These are phyloP conservation scores for Latrodectus elegans DNA, from an alignment of 2,888 invertebrate genomes.

Conservation along the genomic window DNA sequence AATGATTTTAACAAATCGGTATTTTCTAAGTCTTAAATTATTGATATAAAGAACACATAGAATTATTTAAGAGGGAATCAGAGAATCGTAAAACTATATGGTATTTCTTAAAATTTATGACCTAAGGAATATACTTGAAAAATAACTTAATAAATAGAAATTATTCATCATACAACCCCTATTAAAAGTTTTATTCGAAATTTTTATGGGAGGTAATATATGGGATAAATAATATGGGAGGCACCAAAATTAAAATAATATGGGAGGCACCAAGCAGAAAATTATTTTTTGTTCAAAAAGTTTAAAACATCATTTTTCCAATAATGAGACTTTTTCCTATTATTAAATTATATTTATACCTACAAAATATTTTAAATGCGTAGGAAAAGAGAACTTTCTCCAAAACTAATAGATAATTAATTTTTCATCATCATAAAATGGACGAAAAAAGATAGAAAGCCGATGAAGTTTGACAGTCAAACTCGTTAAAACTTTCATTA, in stretches of 20 bases:
- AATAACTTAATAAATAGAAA: too few relatives aligned
- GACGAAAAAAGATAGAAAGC: background rate
- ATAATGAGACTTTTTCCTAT: background rate
- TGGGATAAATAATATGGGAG: too few relatives aligned
- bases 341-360: background rate
- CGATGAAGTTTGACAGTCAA: background rate
- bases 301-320: background rate
- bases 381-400: background rate
- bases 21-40: too few relatives aligned
- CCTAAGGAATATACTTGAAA: too few relatives aligned
- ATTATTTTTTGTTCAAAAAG: background rate
- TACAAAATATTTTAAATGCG: background rate
- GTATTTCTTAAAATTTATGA: too few relatives aligned
- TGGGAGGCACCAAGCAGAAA: background rate
- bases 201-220: too few relatives aligned
- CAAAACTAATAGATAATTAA: background rate
- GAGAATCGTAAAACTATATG: too few relatives aligned
- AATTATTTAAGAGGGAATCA: too few relatives aligned
- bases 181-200: too few relatives aligned
- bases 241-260: background rate
- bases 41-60: too few relatives aligned
- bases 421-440: background rate
- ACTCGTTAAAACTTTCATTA: conserved; percentile 57
- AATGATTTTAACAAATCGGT: too few relatives aligned
- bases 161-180: too few relatives aligned